Evolutionary conservation across 2,888 invertebrate species (phyloP), one percentile per base, ranked within the genome.

Genomic region (Desoria tigrina): DNA sequence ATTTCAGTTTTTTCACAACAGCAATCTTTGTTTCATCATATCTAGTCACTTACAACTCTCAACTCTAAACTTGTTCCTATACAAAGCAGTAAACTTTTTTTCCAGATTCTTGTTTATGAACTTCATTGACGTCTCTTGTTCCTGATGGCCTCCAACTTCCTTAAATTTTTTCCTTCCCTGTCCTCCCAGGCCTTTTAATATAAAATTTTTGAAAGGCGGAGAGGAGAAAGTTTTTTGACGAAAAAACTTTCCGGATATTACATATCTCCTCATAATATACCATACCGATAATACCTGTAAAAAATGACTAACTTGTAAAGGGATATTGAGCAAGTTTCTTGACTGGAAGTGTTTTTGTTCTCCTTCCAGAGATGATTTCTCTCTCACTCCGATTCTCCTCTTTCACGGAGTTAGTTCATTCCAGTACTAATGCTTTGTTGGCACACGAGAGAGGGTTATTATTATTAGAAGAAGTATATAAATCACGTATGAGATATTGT

Each of bases 401-500:
- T 32, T 32, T 32, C 45, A 45, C 21, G 16, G 45, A 45, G 26
- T 51, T 42, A 39, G 45, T 45, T 21, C 45, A 16, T 14, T 21
- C 16, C 28, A 24, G 45, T 59, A 59, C 53, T 66, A 63, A 66
- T 66, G 66, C 55, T 39, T 59, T 63, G 63, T 66, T 63, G 50
- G 66, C 66, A 60, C 66, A 63, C 59, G 50, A 59, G 45, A 62
- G 50, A 50, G 51, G 63, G 62, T 59, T 66, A 66, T 55, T 60
- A 63, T 54, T 66, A 66, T 55, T 60, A 63, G 45, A 50, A 55
- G 59, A 66, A 60, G 63, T 55, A 56, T 55, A 66, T 66, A 66
- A 66, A 66, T 66, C 66, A 66, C 51, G n/a, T 32, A 32, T 32
- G 4, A 32, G 6, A 32, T 11, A 57, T 54, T 21, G 16, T 9